phyloP scores from a whole-genome alignment of 2,113 vertebrate species.

The Forbesichthys agassizii region DNA sequence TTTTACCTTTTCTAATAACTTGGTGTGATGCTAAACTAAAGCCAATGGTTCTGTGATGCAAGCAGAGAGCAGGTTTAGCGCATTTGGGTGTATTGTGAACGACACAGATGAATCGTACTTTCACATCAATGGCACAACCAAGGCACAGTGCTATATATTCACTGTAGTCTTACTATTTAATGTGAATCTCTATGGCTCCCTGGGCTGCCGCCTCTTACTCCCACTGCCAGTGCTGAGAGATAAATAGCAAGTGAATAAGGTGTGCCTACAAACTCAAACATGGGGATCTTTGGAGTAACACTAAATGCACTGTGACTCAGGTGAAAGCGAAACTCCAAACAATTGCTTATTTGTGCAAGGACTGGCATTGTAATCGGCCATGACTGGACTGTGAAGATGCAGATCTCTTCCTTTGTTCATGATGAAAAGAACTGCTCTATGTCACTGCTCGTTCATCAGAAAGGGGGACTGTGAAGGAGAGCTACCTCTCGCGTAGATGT shows the following conservation, averaged over 20 bases:
- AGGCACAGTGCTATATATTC: constrained; percentile 5
- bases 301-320: constrained; percentile 12
- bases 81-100: constrained; percentile 34
- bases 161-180: constrained; percentile 28
- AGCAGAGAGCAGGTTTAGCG: constrained; percentile 5
- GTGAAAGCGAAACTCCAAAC: constrained; percentile 25
- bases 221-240: constrained; percentile 17
- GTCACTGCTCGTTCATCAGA: constrained; percentile 57
- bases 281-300: constrained; percentile 15
- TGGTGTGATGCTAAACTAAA: constrained; percentile 1
- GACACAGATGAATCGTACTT: constrained; percentile 29
- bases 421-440: constrained; percentile 27
- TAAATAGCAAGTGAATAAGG: not conserved
- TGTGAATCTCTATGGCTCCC: constrained; percentile 14
- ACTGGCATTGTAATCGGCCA: constrained; percentile 42
- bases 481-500: constrained; percentile 49
- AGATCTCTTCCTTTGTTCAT: not conserved
- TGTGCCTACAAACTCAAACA: constrained; percentile 13
- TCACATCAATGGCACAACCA: constrained; percentile 24
- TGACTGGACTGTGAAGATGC: too few relatives aligned
- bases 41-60: constrained; percentile 14
- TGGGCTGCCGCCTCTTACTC: constrained; percentile 9
- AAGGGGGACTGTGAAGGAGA: constrained; percentile 59
- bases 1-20: not conserved
- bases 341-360: constrained; percentile 22